phyloP scores from a whole-genome alignment of 2,797 vertebrate species.

The Pipistrellus nathusii region DNA sequence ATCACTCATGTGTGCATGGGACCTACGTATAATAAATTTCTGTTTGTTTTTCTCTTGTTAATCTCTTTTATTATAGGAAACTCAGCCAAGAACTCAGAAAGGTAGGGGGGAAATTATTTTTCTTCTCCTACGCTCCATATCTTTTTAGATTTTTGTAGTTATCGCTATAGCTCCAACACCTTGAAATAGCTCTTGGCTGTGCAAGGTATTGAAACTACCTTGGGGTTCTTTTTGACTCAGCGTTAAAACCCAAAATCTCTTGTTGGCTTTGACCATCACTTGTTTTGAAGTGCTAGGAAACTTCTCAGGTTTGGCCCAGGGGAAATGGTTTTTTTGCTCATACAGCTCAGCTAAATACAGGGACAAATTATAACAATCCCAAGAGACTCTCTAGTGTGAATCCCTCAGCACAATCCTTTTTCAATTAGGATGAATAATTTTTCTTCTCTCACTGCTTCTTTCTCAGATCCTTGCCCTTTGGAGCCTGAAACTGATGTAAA shows the following conservation, averaged over 20 bases:
- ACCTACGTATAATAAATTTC: neutral
- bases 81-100: neutral
- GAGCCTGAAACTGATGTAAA: conserved; percentile 68
- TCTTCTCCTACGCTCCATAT: neutral
- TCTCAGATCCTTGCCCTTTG: conserved; percentile 67
- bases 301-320: neutral
- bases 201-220: neutral
- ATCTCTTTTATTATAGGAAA: neutral
- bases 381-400: neutral
- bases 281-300: neutral
- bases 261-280: neutral
- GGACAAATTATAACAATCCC: neutral
- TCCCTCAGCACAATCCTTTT: conserved; percentile 37
- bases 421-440: conserved; percentile 74
- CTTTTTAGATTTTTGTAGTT: neutral
- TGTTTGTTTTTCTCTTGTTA: neutral
- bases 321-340: conserved; percentile 32
- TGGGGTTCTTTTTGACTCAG: neutral
- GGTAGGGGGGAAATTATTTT: neutral
- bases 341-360: neutral
- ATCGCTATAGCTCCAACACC: neutral
- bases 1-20: neutral
- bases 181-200: neutral
- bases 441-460: conserved; percentile 21
- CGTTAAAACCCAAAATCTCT: neutral